phyloP scores from a whole-genome alignment of 2,888 invertebrate genomes.

The Thereva nobilitata region DNA sequence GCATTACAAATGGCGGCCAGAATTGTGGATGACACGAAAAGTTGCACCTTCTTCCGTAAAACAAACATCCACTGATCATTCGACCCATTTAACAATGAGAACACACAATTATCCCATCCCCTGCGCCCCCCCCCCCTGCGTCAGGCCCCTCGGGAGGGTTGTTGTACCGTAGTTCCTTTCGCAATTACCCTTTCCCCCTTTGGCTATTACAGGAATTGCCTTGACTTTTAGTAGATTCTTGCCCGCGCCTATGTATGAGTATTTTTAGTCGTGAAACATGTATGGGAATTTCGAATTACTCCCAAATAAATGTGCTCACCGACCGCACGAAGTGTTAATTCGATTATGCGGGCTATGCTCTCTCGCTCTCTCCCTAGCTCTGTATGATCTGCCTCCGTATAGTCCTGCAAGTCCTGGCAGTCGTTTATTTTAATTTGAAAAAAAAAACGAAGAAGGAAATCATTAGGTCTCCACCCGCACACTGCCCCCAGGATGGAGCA shows the following conservation, averaged over 20 bases:
- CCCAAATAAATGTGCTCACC: constrained; percentile 33
- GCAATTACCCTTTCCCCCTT: constrained; percentile 24
- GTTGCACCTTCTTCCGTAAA: constrained; percentile 37
- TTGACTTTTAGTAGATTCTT: no score
- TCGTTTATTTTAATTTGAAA: constrained; percentile 39
- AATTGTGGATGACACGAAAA: constrained; percentile 39
- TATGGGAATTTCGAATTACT: no score
- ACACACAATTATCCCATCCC: constrained; percentile 40
- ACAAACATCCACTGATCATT: constrained; percentile 42
- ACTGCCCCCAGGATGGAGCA: background rate
- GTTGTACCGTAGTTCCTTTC: constrained; percentile 23
- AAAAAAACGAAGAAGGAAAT: constrained; percentile 9
- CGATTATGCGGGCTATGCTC: constrained; percentile 31
- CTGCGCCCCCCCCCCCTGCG: background rate
- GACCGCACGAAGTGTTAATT: constrained; percentile 35
- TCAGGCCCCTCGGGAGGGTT: no score
- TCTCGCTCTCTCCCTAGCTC: no score
- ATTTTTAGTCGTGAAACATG: no score
- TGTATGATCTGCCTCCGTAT: constrained; percentile 7
- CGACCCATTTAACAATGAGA: constrained; percentile 42
- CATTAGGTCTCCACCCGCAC: background rate
- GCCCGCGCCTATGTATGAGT: no score
- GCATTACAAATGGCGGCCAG: constrained; percentile 27
- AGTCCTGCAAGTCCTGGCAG: constrained; percentile 32
- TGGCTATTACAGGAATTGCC: no score